Evolutionary conservation across 2,797 vertebrate species (phyloP).

Genomic region (Parotocinclus haroldoi): DNA sequence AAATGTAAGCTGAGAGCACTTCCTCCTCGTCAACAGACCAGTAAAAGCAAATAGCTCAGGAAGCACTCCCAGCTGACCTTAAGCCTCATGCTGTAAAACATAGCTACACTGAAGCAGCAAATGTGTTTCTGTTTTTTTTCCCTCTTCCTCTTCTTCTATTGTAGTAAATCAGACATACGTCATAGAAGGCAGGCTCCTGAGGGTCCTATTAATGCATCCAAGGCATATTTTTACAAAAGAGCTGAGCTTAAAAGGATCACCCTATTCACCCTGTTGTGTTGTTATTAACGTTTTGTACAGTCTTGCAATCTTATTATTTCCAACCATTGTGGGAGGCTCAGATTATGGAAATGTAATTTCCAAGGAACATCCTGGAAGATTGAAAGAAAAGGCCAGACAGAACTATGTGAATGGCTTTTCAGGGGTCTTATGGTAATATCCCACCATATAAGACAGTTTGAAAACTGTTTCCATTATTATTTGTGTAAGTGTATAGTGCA

Average conservation of each 20-base stretch:
- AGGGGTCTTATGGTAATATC: slow-evolving; percentile 49
- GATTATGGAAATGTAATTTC: slow-evolving; percentile 59
- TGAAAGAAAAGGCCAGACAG: slow-evolving; percentile 37
- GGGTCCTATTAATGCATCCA: slow-evolving; percentile 54
- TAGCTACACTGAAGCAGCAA: slow-evolving; percentile 8
- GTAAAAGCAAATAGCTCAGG: slow-evolving; percentile 8
- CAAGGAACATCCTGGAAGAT: slow-evolving; percentile 43
- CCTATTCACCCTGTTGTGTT: slow-evolving; percentile 38
- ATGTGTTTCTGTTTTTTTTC: slow-evolving; percentile 10
- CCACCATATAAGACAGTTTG: slow-evolving; percentile 42
- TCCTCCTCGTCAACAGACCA: slow-evolving; percentile 17
- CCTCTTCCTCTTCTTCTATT: not conserved
- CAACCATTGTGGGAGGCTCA: slow-evolving; percentile 30
- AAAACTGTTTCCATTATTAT: slow-evolving; percentile 39
- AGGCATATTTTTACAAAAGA: slow-evolving; percentile 46
- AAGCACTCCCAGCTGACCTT: slow-evolving; percentile 19
- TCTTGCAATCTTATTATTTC: slow-evolving; percentile 24
- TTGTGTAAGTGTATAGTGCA: slow-evolving; percentile 25
- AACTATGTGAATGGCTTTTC: not conserved
- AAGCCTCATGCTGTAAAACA: slow-evolving; percentile 15
- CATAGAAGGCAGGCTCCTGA: slow-evolving; percentile 54
- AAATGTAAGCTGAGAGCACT: slow-evolving; percentile 34
- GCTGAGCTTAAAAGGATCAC: slow-evolving; percentile 49
- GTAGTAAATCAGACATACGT: slow-evolving; percentile 60
- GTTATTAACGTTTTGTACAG: slow-evolving; percentile 15